Evolutionary conservation across 2,888 invertebrate species (phyloP), one percentile per base, ranked within the genome.

Genomic region (Melieria crassipennis): DNA sequence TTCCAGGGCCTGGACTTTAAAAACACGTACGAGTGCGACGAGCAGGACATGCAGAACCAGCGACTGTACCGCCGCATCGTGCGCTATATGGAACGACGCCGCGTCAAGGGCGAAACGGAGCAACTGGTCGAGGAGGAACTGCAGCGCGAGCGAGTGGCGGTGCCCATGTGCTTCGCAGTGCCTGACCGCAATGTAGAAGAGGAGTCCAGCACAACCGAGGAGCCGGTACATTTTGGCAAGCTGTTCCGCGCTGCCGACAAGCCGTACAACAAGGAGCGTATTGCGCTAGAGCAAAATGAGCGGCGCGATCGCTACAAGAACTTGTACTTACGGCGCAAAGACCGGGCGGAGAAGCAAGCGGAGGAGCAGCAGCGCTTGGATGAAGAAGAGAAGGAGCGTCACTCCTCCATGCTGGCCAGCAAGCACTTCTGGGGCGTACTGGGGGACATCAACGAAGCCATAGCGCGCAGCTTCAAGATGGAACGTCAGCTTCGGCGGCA

Each of bases 1-100:
- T 85, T 84, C 48, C 86, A 86, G 71, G 87, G 86, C 65, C 74
- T 84, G 75, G 87, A 86, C 72, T 85, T 84, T 52, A 82, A 80
- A 74, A 82, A 80, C 57, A 85, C 84, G 0, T 87, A 83, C 65
- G 77, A 79, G 48, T 77, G 75, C 48, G 86, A 86, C 69, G 86
- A 86, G 58, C 83, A 85, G 68, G 80, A 83, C 58, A 73, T 79
- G 5, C 82, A 84, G 70, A 84, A 87, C 73, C 79, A 81, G 30
- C 75, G 78, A 47, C 81, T 82, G 57, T 87, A 84, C 67, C 79
- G 82, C 61, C 79, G 79, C n/a, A 77, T 85, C 2, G 73, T 78
- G 4, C 83, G 86, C 0, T 81, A 79, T 30, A 82, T 85, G 80
- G 79, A 82, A 4, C 78, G 86, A 0, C 80, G 78, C 5, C 77